These are phyloP conservation scores for Dugesia japonica DNA, from an alignment of 2,888 invertebrate genomes.

Conservation along the genomic window DNA sequence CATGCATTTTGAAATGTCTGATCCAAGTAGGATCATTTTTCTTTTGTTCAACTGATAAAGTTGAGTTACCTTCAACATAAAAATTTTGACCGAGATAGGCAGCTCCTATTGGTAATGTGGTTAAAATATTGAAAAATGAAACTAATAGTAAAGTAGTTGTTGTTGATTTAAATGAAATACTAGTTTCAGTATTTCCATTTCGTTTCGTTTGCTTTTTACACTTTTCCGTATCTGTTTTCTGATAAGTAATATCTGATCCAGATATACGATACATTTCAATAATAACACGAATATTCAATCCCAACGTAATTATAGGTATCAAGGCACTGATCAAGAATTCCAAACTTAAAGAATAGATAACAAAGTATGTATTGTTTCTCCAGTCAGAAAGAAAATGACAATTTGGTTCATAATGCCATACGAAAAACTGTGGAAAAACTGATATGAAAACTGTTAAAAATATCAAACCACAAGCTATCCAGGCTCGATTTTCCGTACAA, in stretches of 20 bases:
- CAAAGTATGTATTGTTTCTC: background rate
- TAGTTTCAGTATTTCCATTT: background rate
- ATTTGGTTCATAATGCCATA: background rate
- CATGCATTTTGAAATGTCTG: background rate
- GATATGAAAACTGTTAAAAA: background rate
- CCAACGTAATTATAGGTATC: background rate
- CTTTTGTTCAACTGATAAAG: background rate
- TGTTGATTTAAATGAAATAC: background rate
- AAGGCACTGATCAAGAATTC: background rate
- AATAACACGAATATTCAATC: background rate
- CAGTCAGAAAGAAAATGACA: background rate
- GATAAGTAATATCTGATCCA: background rate
- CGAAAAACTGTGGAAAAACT: background rate
- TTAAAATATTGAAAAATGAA: background rate
- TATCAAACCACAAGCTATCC: background rate
- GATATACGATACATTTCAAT: background rate
- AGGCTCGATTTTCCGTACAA: background rate
- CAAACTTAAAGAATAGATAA: background rate
- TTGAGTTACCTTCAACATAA: background rate
- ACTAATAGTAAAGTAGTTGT: background rate
- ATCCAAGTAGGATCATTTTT: background rate
- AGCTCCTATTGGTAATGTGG: background rate
- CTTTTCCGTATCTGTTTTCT: background rate
- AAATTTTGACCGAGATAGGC: background rate
- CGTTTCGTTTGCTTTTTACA: background rate